Evolutionary conservation across 2,797 vertebrate species (phyloP).

Genomic region (Phyllotis vaccarum): DNA sequence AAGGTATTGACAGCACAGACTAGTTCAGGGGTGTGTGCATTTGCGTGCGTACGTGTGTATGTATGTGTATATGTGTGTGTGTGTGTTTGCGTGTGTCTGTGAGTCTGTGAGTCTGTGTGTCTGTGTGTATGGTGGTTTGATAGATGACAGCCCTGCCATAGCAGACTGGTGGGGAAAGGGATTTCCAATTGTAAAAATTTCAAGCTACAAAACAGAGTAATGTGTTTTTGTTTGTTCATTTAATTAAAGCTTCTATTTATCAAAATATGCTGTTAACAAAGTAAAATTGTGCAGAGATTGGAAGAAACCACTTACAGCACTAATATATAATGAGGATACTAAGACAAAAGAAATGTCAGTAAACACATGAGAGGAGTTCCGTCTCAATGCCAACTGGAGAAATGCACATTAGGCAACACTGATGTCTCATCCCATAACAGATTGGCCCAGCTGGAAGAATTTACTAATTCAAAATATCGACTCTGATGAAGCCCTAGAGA

Average conservation of each 20-base stretch:
- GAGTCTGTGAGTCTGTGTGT: background rate
- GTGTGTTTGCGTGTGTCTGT: too few relatives aligned
- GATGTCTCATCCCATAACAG: background rate
- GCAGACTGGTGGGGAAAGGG: too few relatives aligned
- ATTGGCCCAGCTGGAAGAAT: background rate
- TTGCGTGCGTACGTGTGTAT: too few relatives aligned
- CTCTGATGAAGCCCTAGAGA: background rate
- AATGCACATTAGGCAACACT: background rate
- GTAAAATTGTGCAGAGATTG: background rate
- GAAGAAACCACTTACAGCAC: background rate
- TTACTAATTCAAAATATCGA: background rate
- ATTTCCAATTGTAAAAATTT: background rate
- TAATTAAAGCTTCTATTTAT: background rate
- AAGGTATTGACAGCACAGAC: background rate
- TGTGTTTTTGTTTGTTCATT: background rate
- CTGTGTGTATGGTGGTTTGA: background rate
- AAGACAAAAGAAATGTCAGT: background rate
- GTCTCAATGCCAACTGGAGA: background rate
- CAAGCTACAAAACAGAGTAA: background rate
- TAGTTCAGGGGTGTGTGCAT: background rate
- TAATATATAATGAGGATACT: background rate
- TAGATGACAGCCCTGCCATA: background rate
- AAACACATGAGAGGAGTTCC: background rate
- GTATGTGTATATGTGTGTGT: too few relatives aligned
- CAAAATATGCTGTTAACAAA: background rate